A percentile compares a stretch with the other conserved stretches of the same genome.
These are phyloP conservation scores for Rhadinocentrus ornatus DNA, from an alignment of 2,797 vertebrate genomes.

Conservation along the genomic window DNA sequence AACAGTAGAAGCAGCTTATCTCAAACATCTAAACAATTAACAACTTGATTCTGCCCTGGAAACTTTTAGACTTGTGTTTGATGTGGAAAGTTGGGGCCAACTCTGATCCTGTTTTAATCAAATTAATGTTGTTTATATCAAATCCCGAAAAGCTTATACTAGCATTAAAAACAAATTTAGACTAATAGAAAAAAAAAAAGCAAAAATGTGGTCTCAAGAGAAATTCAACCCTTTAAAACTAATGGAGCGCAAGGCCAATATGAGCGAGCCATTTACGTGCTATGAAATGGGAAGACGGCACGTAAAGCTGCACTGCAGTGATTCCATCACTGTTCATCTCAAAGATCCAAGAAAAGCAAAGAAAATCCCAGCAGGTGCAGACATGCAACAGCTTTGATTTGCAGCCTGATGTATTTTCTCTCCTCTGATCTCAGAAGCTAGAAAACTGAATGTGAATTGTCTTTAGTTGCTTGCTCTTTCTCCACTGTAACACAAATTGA, in stretches of 20 bases:
- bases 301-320: slow-evolving; percentile 12
- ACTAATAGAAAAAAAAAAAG: slow-evolving; percentile 34
- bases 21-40: slow-evolving; percentile 36
- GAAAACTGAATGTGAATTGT: slow-evolving; percentile 12
- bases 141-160: slow-evolving; percentile 9
- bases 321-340: slow-evolving; percentile 23
- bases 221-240: slow-evolving; percentile 26
- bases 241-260: slow-evolving; percentile 20
- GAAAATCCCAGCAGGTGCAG: slow-evolving; percentile 37
- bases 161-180: slow-evolving; percentile 33
- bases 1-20: slow-evolving; percentile 34
- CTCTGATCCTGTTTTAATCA: slow-evolving; percentile 33
- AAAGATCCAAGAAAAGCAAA: slow-evolving; percentile 18
- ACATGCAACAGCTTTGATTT: slow-evolving; percentile 45
- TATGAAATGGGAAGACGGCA: slow-evolving; percentile 20
- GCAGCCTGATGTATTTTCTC: slow-evolving; percentile 42
- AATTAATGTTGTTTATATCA: slow-evolving; percentile 17
- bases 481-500: slow-evolving; percentile 21
- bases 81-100: slow-evolving; percentile 16
- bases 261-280: slow-evolving; percentile 11
- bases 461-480: slow-evolving; percentile 18
- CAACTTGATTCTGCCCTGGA: neutral
- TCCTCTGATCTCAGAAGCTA: slow-evolving; percentile 24
- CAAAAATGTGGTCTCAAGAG: slow-evolving; percentile 36
- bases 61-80: slow-evolving; percentile 32